Percentiles rank a stretch among this genome's conserved stretches.
Conservation (phyloP, 2,797 vertebrate genomes). For the Hippoglossus hippoglossus region DNA sequence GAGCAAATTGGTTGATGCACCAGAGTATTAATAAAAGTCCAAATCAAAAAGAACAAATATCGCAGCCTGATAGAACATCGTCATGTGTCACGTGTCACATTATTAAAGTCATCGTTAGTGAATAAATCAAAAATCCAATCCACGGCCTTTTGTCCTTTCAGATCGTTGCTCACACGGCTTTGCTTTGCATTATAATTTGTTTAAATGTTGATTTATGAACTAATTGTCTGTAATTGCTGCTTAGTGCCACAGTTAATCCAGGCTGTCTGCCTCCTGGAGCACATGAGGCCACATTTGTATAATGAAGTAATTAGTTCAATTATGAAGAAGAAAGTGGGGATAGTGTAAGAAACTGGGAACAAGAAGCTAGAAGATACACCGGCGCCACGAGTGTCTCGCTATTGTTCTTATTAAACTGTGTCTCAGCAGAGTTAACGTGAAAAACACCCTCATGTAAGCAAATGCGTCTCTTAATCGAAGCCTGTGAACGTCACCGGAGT, state of each 20-base stretch:
- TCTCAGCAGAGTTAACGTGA: slow-evolving; percentile 35
- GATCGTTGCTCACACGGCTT: slow-evolving; percentile 36
- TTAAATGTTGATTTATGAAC: slow-evolving; percentile 86
- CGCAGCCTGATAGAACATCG: too few species aligned
- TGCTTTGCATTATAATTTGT: slow-evolving; percentile 73
- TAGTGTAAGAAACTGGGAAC: slow-evolving; percentile 44
- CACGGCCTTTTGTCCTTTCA: slow-evolving; percentile 53
- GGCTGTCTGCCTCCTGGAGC: slow-evolving; percentile 81
- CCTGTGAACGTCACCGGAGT: slow-evolving; percentile 34
- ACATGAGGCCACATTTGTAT: slow-evolving; percentile 83
- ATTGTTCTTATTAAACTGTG: slow-evolving; percentile 18
- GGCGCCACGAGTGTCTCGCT: slow-evolving; percentile 2
- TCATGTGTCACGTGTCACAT: too few species aligned
- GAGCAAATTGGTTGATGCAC: too few species aligned
- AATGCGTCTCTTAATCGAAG: slow-evolving; percentile 37
- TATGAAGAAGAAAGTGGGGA: slow-evolving; percentile 69
- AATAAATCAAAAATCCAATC: slow-evolving; percentile 30
- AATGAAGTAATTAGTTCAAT: slow-evolving; percentile 86
- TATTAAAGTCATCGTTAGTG: background rate
- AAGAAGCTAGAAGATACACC: slow-evolving; percentile 40
- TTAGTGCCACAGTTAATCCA: slow-evolving; percentile 83
- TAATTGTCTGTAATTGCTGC: slow-evolving; percentile 85
- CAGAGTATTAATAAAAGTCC: too few species aligned
- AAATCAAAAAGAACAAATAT: too few species aligned
- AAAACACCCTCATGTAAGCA: slow-evolving; percentile 2